Conservation (phyloP, 2,113 vertebrate species). For the Cercopithecus mona region DNA sequence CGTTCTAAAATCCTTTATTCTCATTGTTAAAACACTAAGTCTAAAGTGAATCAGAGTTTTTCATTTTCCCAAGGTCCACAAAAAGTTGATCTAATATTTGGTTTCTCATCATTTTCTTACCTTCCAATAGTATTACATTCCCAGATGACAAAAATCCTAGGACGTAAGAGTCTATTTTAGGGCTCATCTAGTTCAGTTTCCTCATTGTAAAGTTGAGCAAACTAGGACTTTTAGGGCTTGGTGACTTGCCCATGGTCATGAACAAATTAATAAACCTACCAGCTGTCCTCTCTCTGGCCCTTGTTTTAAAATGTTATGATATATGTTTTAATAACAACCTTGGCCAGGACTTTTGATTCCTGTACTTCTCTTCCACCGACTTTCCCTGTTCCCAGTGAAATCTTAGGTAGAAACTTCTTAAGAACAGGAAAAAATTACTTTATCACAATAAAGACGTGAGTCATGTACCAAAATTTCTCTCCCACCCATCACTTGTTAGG, state of each 20-base stretch:
- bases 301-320: neutral
- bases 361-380: neutral
- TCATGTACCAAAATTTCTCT: slow-evolving; percentile 61
- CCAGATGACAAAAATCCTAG: neutral
- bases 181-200: neutral
- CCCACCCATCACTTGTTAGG: slow-evolving; percentile 52
- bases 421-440: slow-evolving; percentile 50
- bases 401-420: slow-evolving; percentile 42
- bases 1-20: neutral
- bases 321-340: neutral
- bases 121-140: neutral
- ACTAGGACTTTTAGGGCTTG: neutral
- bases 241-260: neutral
- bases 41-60: neutral
- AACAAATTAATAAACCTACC: neutral
- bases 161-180: neutral
- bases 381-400: neutral
- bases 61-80: neutral
- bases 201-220: neutral
- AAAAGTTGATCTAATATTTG: neutral
- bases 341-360: neutral
- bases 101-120: neutral
- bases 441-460: slow-evolving; percentile 66
- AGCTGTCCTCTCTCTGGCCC: neutral
- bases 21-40: neutral